Evolutionary conservation across 2,113 vertebrate genomes (phyloP).

Genomic region (Atractosteus spatula): DNA sequence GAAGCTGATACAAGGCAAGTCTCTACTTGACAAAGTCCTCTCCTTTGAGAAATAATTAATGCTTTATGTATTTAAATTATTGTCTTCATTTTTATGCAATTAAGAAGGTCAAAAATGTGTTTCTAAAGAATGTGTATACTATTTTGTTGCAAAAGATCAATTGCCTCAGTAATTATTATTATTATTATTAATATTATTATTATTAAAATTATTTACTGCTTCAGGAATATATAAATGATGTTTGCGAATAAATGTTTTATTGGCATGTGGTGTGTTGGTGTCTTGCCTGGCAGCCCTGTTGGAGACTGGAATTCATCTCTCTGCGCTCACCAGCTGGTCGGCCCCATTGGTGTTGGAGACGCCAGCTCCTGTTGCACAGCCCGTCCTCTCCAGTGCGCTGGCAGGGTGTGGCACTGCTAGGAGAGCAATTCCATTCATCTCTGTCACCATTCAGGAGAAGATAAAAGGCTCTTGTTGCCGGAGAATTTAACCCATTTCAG

Average conservation of each 20-base stretch:
- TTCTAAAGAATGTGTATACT: constrained; percentile 37
- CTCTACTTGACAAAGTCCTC: constrained; percentile 33
- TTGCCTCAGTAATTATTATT: constrained; percentile 34
- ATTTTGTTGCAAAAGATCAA: constrained; percentile 39
- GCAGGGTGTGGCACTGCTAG: too few species aligned
- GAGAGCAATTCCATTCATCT: too few species aligned
- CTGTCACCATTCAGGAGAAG: too few species aligned
- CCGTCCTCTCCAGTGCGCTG: too few species aligned
- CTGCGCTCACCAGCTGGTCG: not conserved
- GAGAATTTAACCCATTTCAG: too few species aligned
- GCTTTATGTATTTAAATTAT: constrained; percentile 40
- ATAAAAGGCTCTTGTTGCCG: too few species aligned
- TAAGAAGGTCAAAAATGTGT: constrained; percentile 23
- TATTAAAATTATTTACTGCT: constrained; percentile 36
- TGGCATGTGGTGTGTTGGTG: constrained; percentile 18
- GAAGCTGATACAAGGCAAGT: constrained; percentile 20
- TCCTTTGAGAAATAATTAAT: not conserved
- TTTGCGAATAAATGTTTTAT: constrained; percentile 52
- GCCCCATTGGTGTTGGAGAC: not conserved
- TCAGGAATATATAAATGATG: constrained; percentile 44
- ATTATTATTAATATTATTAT: constrained; percentile 34
- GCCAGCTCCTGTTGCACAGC: too few species aligned
- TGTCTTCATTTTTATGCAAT: constrained; percentile 42
- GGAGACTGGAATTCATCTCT: not conserved
- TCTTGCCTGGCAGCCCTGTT: not conserved